A percentile compares a stretch with the other conserved stretches of the same genome.
Evolutionary conservation across 2,113 vertebrate genomes (phyloP).

Genomic region (Fregata magnificens): DNA sequence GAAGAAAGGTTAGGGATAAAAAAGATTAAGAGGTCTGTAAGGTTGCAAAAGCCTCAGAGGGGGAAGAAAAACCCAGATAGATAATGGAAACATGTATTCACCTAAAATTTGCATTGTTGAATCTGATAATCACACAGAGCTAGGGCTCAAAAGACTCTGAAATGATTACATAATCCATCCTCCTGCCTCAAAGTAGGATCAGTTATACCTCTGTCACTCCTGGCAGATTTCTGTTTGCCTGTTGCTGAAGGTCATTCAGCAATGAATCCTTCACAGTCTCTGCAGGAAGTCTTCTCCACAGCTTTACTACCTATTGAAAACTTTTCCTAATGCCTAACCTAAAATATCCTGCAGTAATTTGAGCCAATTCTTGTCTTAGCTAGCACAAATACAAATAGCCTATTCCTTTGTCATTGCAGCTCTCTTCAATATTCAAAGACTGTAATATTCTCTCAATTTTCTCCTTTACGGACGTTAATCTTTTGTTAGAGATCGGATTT

Average conservation of each 20-base stretch:
- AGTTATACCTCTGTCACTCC: background rate
- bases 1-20: background rate
- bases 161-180: background rate
- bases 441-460: background rate
- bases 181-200: background rate
- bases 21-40: background rate
- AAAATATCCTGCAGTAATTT: background rate
- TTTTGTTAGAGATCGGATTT: background rate
- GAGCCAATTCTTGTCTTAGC: background rate
- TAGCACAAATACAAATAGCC: background rate
- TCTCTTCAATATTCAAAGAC: background rate
- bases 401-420: background rate
- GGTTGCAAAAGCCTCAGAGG: background rate
- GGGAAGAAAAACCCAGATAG: background rate
- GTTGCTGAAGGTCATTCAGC: background rate
- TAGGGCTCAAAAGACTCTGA: background rate
- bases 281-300: background rate
- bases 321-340: background rate
- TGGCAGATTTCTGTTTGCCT: background rate
- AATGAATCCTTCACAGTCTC: background rate
- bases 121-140: background rate
- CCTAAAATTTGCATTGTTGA: background rate
- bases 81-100: background rate
- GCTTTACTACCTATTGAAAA: background rate
- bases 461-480: background rate